Evolutionary conservation across 2,888 invertebrate species (phyloP), one percentile per base, ranked within the genome.

Genomic region (Chromoteleia sp.): DNA sequence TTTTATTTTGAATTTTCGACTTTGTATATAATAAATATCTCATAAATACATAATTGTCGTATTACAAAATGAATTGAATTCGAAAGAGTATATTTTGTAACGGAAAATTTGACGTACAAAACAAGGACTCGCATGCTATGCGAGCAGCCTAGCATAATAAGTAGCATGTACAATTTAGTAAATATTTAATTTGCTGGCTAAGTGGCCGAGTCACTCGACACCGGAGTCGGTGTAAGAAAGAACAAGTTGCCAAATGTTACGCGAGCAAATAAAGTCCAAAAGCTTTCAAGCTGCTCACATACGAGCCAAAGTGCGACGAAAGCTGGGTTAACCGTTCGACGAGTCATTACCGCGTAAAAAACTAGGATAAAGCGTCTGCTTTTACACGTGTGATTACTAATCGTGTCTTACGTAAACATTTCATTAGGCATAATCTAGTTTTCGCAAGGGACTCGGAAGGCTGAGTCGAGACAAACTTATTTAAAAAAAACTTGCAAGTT

Each of bases 311-410:
- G 54, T 36, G 48, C 29, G 14, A 58, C 77, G 54, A 82, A 81
- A 83, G 78, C 78, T 52, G 33, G 77, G 65, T 78, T 74, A 81
- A 67, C 59, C 68, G 39, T 81, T 75, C 50, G 48, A 36, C 61
- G 48, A 59, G 52, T 71, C 63, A 48, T 80, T 80, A 71, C 25
- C 15, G 41, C 43, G 48, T 52, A 58, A 71, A 77, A 70, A 71
- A 58, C 58, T 10, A 67, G 54, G 61, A 54, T 52, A 8, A 52
- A 39, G 15, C 36, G 17, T 33, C 17, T 17, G 19, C 39, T 59
- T 50, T 56, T 48, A 58, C 25, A 30, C 67, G 48, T 39, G 39
- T 59, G 76, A 67, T 65, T 61, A 33, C 58, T 61, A 50, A 48
- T 36, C 36, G 2, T n/a, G n/a, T n/a, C n/a, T n/a, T n/a, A n/a